These are phyloP conservation scores for Procavia capensis DNA, from an alignment of 2,113 vertebrate species.

Conservation along the genomic window DNA sequence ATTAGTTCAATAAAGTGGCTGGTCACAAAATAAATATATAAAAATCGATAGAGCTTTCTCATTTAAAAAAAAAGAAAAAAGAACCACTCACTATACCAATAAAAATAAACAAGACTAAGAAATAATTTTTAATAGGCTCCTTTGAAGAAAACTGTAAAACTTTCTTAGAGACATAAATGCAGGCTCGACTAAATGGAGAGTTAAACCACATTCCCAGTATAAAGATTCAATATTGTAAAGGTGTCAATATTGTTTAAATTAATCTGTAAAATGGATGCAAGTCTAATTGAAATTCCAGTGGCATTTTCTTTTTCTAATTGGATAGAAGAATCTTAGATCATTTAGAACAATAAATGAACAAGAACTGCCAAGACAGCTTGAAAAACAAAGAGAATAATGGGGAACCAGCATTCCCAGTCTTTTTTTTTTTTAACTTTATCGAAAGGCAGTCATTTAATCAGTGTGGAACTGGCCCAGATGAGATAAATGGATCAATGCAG, in stretches of 20 bases:
- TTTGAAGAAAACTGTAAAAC: constrained; percentile 68
- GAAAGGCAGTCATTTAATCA: constrained; percentile 47
- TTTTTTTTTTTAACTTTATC: constrained; percentile 44
- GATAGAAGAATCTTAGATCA: constrained; percentile 56
- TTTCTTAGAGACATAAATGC: constrained; percentile 41
- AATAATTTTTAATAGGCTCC: constrained; percentile 53
- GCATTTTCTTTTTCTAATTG: constrained; percentile 44
- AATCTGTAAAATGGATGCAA: constrained; percentile 69
- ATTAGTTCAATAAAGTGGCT: constrained; percentile 39
- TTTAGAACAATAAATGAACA: constrained; percentile 40
- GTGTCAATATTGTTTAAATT: constrained; percentile 69
- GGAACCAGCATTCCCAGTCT: background rate
- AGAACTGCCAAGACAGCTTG: constrained; percentile 42
- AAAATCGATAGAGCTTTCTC: constrained; percentile 66
- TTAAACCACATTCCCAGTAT: constrained; percentile 13
- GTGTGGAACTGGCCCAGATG: background rate
- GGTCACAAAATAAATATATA: constrained; percentile 68
- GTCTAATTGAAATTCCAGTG: constrained; percentile 60
- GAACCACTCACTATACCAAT: constrained; percentile 46
- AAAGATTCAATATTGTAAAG: constrained; percentile 67
- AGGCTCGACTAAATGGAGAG: constrained; percentile 58
- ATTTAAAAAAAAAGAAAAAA: constrained; percentile 70
- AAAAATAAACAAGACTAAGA: constrained; percentile 57
- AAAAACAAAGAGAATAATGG: constrained; percentile 43
- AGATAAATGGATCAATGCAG: constrained; percentile 52